A percentile compares a stretch with the other conserved stretches of the same genome.
These are phyloP conservation scores for Megalops atlanticus DNA, from an alignment of 2,113 vertebrate genomes.

Conservation along the genomic window DNA sequence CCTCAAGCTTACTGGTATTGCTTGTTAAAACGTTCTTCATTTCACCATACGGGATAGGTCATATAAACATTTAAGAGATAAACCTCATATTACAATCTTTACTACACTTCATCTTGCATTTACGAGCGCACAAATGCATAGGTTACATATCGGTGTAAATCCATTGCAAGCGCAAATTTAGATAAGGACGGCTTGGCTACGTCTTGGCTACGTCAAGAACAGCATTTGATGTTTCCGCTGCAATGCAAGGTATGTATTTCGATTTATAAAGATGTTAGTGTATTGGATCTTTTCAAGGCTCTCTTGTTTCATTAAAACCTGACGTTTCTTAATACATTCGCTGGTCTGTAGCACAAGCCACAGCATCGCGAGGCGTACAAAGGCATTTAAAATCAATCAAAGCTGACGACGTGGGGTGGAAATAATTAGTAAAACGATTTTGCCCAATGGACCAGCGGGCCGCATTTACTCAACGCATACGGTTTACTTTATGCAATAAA, in stretches of 20 bases:
- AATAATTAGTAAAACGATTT: conserved; percentile 29
- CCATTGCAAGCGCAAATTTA: not conserved
- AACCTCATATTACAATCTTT: not conserved
- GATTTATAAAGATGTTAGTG: not conserved
- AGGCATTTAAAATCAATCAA: conserved; percentile 30
- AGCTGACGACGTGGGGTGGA: conserved; percentile 17
- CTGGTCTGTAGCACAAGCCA: not conserved
- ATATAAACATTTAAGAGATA: not conserved
- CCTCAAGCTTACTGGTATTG: not conserved
- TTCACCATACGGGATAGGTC: not conserved
- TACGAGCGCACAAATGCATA: not conserved
- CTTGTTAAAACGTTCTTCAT: not conserved
- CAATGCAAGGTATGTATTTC: conserved; percentile 9
- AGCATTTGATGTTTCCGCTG: not conserved
- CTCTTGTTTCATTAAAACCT: conserved; percentile 24
- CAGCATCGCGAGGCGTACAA: conserved; percentile 11
- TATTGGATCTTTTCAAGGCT: not conserved
- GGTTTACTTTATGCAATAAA: conserved; percentile 20
- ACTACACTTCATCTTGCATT: not conserved
- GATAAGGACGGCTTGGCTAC: not conserved
- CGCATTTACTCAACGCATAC: conserved; percentile 14
- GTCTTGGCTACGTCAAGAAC: not conserved
- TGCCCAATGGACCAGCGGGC: conserved; percentile 24
- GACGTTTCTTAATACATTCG: conserved; percentile 2
- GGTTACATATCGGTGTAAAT: not conserved